A percentile compares a stretch with the other conserved stretches of the same genome.
phyloP scores from a whole-genome alignment of 35 echinoderm and acorn worm species.

The Holothuria glaberrima region DNA sequence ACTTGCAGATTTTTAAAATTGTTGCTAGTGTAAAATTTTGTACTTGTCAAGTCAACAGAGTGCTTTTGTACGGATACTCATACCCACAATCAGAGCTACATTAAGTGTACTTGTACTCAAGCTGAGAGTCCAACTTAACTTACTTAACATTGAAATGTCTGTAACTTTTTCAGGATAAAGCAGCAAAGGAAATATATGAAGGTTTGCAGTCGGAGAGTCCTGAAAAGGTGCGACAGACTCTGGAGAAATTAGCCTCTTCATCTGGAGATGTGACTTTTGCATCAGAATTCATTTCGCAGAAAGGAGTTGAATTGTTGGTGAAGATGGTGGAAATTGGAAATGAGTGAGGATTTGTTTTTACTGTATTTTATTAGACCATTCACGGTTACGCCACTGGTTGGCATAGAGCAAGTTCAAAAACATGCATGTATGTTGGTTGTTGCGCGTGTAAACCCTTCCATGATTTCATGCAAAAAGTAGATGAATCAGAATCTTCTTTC shows the following conservation, averaged over 20 bases:
- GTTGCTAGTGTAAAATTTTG: too few species aligned
- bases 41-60: background rate
- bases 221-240: slow-evolving; percentile 62
- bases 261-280: slow-evolving; percentile 91
- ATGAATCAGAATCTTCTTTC: too few species aligned
- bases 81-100: too few species aligned
- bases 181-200: slow-evolving; percentile 76
- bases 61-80: background rate
- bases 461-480: too few species aligned
- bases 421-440: too few species aligned
- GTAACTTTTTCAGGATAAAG: slow-evolving; percentile 61
- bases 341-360: slow-evolving; percentile 69
- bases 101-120: too few species aligned
- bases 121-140: background rate
- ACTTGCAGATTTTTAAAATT: too few species aligned
- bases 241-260: slow-evolving; percentile 74
- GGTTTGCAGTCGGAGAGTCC: slow-evolving; percentile 73
- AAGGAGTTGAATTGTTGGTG: slow-evolving; percentile 80
- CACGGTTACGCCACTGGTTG: too few species aligned
- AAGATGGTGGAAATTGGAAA: slow-evolving; percentile 86
- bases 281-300: slow-evolving; percentile 73
- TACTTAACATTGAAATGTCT: background rate
- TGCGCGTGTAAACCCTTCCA: too few species aligned
- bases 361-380: background rate
- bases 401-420: too few species aligned